Evolutionary conservation across 92 coral and sea anemone genomes (phyloP).

Genomic region (Hydrozoanthus gracilis): DNA sequence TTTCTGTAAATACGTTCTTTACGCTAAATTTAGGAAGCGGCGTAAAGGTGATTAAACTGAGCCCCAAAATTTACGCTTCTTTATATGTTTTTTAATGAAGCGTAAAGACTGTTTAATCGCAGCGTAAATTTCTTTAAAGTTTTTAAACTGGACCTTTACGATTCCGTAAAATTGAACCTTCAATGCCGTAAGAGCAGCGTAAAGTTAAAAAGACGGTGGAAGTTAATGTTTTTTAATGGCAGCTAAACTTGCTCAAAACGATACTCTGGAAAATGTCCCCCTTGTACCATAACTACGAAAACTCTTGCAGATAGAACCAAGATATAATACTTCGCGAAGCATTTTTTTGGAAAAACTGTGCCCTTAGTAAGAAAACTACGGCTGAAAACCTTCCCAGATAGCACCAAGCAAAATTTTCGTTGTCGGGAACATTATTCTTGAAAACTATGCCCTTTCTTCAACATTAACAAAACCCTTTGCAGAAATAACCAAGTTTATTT

Average conservation of each 20-base stretch:
- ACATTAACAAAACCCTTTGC: too few relatives aligned
- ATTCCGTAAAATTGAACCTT: not conserved
- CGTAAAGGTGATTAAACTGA: too few relatives aligned
- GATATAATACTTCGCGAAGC: not conserved
- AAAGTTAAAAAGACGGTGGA: not conserved
- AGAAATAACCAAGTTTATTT: too few relatives aligned
- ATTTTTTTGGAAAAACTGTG: not conserved
- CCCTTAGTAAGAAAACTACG: not conserved
- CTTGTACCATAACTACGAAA: not conserved
- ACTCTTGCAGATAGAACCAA: constrained; percentile 3
- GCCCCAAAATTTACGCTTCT: too few relatives aligned
- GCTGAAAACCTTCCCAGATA: not conserved
- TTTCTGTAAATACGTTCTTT: too few relatives aligned
- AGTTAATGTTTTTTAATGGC: not conserved
- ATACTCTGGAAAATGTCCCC: not conserved
- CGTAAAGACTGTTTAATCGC: too few relatives aligned
- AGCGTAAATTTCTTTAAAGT: constrained; percentile 1
- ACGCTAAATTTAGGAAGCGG: too few relatives aligned
- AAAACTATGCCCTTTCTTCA: too few relatives aligned
- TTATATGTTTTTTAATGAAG: too few relatives aligned
- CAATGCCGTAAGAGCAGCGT: not conserved
- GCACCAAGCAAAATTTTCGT: too few relatives aligned
- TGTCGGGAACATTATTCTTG: too few relatives aligned
- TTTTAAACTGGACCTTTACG: not conserved
- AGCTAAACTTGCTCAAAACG: too few relatives aligned